These are phyloP conservation scores for Lycodopsis pacificus DNA, from an alignment of 2,797 vertebrate species.

Conservation along the genomic window DNA sequence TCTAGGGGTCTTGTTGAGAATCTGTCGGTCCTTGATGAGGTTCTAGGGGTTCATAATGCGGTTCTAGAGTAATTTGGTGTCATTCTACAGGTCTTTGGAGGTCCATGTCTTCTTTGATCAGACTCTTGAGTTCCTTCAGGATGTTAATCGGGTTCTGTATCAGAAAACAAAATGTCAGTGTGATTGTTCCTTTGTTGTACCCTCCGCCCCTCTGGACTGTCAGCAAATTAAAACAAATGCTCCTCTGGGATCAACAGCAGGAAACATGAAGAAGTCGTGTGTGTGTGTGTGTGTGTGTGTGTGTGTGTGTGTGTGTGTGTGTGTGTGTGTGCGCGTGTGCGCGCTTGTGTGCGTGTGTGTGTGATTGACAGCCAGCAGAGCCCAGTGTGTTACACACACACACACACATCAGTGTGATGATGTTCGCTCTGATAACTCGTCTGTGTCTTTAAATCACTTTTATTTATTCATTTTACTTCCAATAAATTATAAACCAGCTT, in stretches of 20 bases:
- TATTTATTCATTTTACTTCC: slow-evolving; percentile 76
- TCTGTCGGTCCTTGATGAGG: not conserved
- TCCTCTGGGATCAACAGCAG: slow-evolving; percentile 18
- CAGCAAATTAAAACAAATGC: slow-evolving; percentile 36
- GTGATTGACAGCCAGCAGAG: slow-evolving; percentile 31
- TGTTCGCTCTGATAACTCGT: slow-evolving; percentile 62
- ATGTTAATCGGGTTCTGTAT: not conserved
- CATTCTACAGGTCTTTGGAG: not conserved
- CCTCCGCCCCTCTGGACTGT: slow-evolving; percentile 26
- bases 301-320: slow-evolving; percentile 21
- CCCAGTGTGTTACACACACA: slow-evolving; percentile 13
- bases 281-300: slow-evolving; percentile 18
- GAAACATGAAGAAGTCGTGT: slow-evolving; percentile 16
- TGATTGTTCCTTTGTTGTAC: slow-evolving; percentile 9
- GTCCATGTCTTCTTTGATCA: not conserved
- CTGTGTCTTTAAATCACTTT: slow-evolving; percentile 60
- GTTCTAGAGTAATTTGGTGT: not conserved
- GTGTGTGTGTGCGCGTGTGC: not conserved
- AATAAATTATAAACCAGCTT: slow-evolving; percentile 70
- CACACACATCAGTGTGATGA: slow-evolving; percentile 28
- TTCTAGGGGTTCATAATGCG: not conserved
- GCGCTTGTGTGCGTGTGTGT: slow-evolving; percentile 23
- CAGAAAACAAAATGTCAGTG: slow-evolving; percentile 1
- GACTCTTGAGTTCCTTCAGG: not conserved
- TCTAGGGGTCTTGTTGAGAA: not conserved